A percentile compares a stretch with the other conserved stretches of the same genome.
phyloP scores from a whole-genome alignment of 2,113 vertebrate genomes.

The Plecturocebus donacophilus region DNA sequence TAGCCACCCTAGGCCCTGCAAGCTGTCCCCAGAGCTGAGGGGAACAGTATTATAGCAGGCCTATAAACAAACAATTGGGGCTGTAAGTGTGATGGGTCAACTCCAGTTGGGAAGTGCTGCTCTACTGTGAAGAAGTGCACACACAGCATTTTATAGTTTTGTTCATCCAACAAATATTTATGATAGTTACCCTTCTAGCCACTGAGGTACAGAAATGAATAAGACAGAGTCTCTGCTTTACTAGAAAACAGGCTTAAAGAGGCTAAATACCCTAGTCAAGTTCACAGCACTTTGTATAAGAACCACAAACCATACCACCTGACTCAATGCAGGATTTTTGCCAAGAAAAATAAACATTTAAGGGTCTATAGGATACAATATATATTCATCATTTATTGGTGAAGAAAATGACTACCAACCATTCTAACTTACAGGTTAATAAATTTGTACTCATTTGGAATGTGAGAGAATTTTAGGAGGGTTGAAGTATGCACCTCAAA shows the following conservation, averaged over 20 bases:
- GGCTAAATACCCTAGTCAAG: background rate
- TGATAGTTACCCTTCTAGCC: background rate
- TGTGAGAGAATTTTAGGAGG: background rate
- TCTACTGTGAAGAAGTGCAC: background rate
- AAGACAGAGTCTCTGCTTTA: background rate
- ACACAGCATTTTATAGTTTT: background rate
- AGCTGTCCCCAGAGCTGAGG: background rate
- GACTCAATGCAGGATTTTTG: background rate
- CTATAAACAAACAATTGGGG: fast-evolving
- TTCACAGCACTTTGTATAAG: fast-evolving
- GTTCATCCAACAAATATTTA: background rate
- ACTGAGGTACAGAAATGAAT: background rate
- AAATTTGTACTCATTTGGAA: background rate
- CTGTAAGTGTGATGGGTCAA: background rate
- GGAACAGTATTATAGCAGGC: background rate
- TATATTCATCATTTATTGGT: background rate
- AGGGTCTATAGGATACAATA: background rate
- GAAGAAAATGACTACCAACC: background rate
- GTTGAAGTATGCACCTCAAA: background rate
- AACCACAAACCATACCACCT: background rate
- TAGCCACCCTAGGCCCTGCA: fast-evolving
- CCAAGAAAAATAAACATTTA: background rate
- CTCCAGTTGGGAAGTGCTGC: background rate
- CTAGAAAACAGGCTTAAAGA: background rate
- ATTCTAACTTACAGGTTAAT: background rate